phyloP scores from a whole-genome alignment of 2,113 vertebrate species.

The Oxygymnocypris stewartii region DNA sequence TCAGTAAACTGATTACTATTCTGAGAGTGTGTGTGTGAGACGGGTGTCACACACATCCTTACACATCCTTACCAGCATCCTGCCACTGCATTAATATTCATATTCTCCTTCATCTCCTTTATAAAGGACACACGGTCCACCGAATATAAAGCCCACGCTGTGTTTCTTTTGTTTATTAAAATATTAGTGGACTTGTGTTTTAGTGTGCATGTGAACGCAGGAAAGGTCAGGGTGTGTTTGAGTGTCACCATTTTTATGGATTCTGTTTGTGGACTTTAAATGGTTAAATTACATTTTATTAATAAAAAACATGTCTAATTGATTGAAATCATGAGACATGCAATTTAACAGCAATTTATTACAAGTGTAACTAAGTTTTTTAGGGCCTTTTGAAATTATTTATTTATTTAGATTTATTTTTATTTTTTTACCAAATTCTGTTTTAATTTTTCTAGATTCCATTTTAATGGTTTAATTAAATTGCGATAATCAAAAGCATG shows the following conservation, averaged over 20 bases:
- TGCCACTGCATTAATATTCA: constrained; percentile 40
- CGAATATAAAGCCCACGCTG: constrained; percentile 10
- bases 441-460: too few relatives aligned
- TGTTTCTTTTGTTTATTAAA: background rate
- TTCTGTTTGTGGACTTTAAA: too few relatives aligned
- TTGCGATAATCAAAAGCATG: too few relatives aligned
- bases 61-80: background rate
- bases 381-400: background rate
- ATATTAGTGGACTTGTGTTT: background rate
- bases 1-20: constrained; percentile 46
- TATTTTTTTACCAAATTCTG: too few relatives aligned
- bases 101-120: constrained; percentile 20
- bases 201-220: background rate
- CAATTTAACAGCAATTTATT: too few relatives aligned
- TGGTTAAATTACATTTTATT: background rate
- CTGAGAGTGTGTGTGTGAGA: constrained; percentile 12
- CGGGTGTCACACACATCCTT: too few relatives aligned
- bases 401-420: too few relatives aligned
- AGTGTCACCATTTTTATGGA: background rate
- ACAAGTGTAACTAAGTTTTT: too few relatives aligned
- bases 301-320: background rate
- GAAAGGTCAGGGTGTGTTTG: background rate
- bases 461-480: too few relatives aligned
- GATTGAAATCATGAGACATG: too few relatives aligned
- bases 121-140: constrained; percentile 24